phyloP scores from a whole-genome alignment of 2,797 vertebrate genomes.

The Echeneis naucrates region DNA sequence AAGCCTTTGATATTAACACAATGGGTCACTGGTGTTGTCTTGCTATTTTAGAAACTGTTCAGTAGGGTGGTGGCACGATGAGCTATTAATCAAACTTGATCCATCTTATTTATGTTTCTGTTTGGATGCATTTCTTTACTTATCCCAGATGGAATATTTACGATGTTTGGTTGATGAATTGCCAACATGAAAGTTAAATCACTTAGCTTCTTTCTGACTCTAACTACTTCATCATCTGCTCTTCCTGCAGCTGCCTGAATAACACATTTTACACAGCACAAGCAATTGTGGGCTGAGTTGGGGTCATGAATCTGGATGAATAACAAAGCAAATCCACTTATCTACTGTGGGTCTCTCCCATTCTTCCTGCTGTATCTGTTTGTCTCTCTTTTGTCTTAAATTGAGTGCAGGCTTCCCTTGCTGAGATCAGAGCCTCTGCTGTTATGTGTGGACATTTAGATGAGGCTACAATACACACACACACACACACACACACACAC shows the following conservation, averaged over 20 bases:
- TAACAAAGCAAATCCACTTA: constrained; percentile 65
- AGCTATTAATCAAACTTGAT: neutral
- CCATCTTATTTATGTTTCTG: neutral
- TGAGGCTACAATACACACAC: constrained; percentile 37
- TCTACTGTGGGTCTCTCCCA: constrained; percentile 59
- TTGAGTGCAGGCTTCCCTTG: constrained; percentile 69
- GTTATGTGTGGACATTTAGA: constrained; percentile 60
- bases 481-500: constrained; percentile 14
- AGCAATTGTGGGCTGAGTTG: constrained; percentile 66
- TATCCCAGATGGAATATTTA: neutral
- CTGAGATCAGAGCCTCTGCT: constrained; percentile 65
- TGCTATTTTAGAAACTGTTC: constrained; percentile 39
- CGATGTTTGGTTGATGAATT: constrained; percentile 19
- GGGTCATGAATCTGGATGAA: constrained; percentile 63
- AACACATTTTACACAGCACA: constrained; percentile 47
- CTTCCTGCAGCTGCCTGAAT: constrained; percentile 54
- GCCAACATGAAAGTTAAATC: constrained; percentile 30
- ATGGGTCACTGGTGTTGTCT: constrained; percentile 73
- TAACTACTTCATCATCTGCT: constrained; percentile 62
- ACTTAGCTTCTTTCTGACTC: constrained; percentile 11
- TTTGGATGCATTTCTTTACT: constrained; percentile 4
- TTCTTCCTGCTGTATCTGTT: constrained; percentile 33
- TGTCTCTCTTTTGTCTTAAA: constrained; percentile 65
- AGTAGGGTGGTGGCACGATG: constrained; percentile 16
- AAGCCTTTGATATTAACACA: constrained; percentile 49